Evolutionary conservation across 2,888 invertebrate species (phyloP), one percentile per base, ranked within the genome.

Genomic region (Pterostichus madidus): DNA sequence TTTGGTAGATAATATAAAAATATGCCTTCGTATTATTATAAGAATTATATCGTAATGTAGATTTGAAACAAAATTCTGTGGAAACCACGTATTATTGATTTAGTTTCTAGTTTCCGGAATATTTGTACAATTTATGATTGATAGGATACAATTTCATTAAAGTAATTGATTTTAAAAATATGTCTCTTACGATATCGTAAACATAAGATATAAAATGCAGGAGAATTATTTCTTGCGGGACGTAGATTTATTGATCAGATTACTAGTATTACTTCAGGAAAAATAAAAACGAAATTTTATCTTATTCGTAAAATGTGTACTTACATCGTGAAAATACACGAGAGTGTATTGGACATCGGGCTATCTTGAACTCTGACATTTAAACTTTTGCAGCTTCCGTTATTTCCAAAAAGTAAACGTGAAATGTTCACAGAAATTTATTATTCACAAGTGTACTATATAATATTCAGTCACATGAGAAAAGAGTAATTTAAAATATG

Each of bases 341-440:
- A 56, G 64, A 64, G 31, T 11, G 64, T 13, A 64, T 35, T 35
- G 35, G 35, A 64, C n/a, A 32, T 64, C 64, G 13, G 46, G 39
- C 56, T 13, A 35, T 15, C 39, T 35, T 79, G 78, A 79, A 61
- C 78, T 79, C 46, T 79, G 78, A 79, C 78, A 79, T 79, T 79
- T 79, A 5, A 59, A 79, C 61, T 79, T 79, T 32, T 61, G 61
- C 44, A 46, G 44, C 61, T 78, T 35, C 53, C 77, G 35, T 77
- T 52, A 77, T 13, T 77, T 24, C 64, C 64, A 64, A 64, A 64
- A 64, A 39, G 64, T 35, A 64, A 44, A 46, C 46, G 46, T 8
- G n/a, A 61, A n/a, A 24, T 59, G 13, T n/a, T 24, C 15, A 24
- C 49, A 31, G 32, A 46, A 17, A 56, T 79, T 79, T 79, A 79